These are phyloP conservation scores for Zaprionus kolodkinae DNA, from an alignment of 1,140 invertebrate species.

Conservation along the genomic window DNA sequence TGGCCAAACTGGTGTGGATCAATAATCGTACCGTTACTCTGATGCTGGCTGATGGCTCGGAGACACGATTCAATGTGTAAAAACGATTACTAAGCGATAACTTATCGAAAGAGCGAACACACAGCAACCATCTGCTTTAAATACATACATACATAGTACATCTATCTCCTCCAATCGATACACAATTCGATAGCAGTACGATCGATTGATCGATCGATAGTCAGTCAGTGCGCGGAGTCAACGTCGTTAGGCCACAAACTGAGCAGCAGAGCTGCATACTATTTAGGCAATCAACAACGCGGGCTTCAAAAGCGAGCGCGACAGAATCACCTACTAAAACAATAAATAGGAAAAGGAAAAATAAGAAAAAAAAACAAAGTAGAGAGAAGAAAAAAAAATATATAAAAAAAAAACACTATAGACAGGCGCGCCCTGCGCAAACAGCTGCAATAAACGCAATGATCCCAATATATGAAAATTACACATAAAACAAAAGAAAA, in stretches of 20 bases:
- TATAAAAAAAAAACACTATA: constrained; percentile 13
- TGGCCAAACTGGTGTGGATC: constrained; percentile 96
- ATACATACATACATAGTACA: neutral
- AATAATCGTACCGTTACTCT: constrained; percentile 95
- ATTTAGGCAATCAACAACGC: constrained; percentile 69
- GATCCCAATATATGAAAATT: constrained; percentile 17
- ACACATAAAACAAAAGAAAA: constrained; percentile 28
- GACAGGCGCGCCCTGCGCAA: constrained; percentile 5
- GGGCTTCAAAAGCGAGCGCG: constrained; percentile 66
- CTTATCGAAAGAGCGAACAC: too few relatives aligned
- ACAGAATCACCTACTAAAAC: constrained; percentile 32
- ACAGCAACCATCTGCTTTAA: neutral
- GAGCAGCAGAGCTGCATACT: constrained; percentile 55
- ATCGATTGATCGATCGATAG: constrained; percentile 1
- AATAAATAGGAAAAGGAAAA: constrained; percentile 33
- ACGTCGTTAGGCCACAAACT: constrained; percentile 54
- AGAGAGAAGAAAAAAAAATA: constrained; percentile 48
- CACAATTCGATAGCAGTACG: neutral
- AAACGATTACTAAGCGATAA: too few relatives aligned
- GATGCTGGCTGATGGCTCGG: constrained; percentile 96
- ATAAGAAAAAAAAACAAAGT: constrained; percentile 54
- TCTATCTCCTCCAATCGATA: constrained; percentile 16
- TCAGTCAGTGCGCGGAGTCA: constrained; percentile 6
- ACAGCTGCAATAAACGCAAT: constrained; percentile 45
- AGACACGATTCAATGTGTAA: constrained; percentile 95